phyloP scores from a whole-genome alignment of 2,113 vertebrate genomes.

The Petaurus breviceps region DNA sequence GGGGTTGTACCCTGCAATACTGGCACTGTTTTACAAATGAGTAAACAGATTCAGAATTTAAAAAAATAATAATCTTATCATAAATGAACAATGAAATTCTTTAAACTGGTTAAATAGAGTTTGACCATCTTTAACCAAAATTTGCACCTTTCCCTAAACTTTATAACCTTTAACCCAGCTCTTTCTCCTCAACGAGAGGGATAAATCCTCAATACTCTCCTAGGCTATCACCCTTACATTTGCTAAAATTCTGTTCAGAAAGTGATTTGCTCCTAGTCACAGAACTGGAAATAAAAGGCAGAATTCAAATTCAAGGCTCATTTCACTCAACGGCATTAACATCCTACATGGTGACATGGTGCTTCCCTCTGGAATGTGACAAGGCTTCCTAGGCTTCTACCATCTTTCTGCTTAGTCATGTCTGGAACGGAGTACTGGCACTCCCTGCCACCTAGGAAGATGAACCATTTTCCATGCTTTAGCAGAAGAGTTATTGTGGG shows the following conservation, averaged over 20 bases:
- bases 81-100: neutral
- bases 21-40: neutral
- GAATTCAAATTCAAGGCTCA: neutral
- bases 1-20: neutral
- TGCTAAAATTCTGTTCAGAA: neutral
- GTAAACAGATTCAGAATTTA: neutral
- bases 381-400: neutral
- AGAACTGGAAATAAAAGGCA: neutral
- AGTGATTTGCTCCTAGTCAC: neutral
- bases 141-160: neutral
- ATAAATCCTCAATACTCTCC: neutral
- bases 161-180: neutral
- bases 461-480: neutral
- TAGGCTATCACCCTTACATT: neutral
- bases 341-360: neutral
- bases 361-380: neutral
- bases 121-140: neutral
- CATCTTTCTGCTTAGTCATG: neutral
- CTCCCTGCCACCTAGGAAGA: neutral
- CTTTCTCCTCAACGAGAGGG: neutral
- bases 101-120: neutral
- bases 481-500: neutral
- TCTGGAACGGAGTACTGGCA: neutral
- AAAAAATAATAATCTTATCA: neutral
- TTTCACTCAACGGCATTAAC: neutral